Conservation (phyloP, 1,140 invertebrate genomes). For the Harlomillsia oculata region DNA sequence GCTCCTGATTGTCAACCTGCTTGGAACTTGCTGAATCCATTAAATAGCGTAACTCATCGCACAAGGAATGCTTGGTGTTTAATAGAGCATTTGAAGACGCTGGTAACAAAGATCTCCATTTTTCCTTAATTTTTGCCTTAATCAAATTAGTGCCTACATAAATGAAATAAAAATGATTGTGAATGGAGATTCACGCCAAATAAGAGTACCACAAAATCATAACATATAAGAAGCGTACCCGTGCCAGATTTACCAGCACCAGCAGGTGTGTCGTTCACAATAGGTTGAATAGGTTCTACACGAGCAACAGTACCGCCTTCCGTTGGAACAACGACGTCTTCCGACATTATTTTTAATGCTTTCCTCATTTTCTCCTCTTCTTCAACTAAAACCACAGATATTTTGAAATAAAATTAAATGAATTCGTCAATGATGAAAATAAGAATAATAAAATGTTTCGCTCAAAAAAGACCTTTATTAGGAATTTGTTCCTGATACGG, state of each 20-base stretch:
- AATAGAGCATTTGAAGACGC: conserved; percentile 14
- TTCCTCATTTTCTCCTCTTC: not conserved
- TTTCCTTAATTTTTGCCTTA: conserved; percentile 3
- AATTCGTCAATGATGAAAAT: not conserved
- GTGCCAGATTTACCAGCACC: too few species aligned
- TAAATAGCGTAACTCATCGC: conserved; percentile 16
- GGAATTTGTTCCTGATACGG: not conserved
- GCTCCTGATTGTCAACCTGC: too few species aligned
- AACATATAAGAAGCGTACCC: too few species aligned
- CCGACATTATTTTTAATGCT: not conserved
- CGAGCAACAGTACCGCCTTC: not conserved
- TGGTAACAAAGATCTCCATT: conserved; percentile 3
- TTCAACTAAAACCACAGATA: not conserved
- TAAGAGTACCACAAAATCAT: too few species aligned
- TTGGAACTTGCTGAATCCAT: conserved; percentile 11
- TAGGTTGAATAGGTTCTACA: too few species aligned
- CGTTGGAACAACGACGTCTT: not conserved
- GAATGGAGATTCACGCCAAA: too few species aligned
- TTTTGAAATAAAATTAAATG: not conserved
- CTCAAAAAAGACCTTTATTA: not conserved
- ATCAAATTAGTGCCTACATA: too few species aligned
- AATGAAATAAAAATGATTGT: too few species aligned
- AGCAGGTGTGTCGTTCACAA: too few species aligned
- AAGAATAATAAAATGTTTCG: not conserved
- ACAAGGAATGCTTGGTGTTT: conserved; percentile 15